A percentile compares a stretch with the other conserved stretches of the same genome.
These are phyloP conservation scores for Rhynchonycteris naso DNA, from an alignment of 2,797 vertebrate genomes.

Conservation along the genomic window DNA sequence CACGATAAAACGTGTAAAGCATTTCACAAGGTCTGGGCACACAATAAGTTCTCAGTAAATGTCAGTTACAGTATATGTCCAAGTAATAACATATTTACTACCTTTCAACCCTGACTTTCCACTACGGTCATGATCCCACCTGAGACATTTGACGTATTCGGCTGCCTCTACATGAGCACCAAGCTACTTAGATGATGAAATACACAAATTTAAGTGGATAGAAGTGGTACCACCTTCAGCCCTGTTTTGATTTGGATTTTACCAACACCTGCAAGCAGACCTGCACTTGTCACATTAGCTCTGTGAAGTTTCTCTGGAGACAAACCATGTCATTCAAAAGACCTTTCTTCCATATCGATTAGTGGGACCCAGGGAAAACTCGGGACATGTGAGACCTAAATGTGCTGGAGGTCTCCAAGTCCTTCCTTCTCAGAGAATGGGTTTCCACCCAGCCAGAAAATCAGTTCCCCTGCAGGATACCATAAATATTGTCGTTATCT, in stretches of 20 bases:
- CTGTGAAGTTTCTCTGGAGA: background rate
- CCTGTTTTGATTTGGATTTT: background rate
- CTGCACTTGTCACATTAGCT: background rate
- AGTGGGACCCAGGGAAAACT: background rate
- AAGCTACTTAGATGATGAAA: background rate
- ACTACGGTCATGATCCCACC: background rate
- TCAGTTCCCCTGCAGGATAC: background rate
- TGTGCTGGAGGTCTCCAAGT: background rate
- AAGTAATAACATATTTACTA: background rate
- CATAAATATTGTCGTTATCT: background rate
- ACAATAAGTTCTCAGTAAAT: background rate
- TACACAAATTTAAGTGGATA: background rate
- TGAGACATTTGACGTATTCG: background rate
- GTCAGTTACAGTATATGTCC: background rate
- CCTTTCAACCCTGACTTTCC: background rate
- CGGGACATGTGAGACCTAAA: background rate
- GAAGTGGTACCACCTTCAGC: background rate
- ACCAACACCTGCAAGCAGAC: background rate
- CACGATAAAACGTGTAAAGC: background rate
- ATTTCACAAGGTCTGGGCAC: background rate
- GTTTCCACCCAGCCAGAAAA: background rate
- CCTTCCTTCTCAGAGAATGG: background rate
- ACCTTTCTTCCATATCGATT: background rate
- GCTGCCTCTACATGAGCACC: background rate
- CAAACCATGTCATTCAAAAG: background rate